Evolutionary conservation across 2,888 invertebrate species (phyloP), one percentile per base, ranked within the genome.

Genomic region (Ormyrus labotus): DNA sequence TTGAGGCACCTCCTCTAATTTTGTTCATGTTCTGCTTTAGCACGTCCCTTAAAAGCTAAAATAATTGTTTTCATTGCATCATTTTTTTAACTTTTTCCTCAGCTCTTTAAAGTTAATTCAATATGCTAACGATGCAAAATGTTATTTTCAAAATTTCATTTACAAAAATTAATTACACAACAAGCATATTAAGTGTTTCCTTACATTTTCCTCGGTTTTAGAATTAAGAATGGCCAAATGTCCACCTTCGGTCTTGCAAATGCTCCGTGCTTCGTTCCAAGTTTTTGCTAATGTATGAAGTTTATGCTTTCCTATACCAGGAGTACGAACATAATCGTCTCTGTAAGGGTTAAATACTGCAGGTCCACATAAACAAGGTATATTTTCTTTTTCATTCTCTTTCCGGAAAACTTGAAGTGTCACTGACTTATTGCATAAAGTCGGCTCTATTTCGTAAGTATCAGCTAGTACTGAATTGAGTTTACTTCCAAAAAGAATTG

Each of bases 281-380:
- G 11, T 19, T 10, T 55, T 51, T 0, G 78, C 71, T 11, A 81
- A 78, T 19, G 83, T 85, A 68, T 86, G 87, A 7, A 87, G 65
- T 80, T 87, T 87, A 81, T 87, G 84, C 6, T 80, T 82, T 0
- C 88, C 87, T 19, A 87, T 83, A 19, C 86, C 86, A 0, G 82
- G 80, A 8, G 84, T 82, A 75, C 84, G 83, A 50, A 13, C 77
- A 83, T 88, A 88, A 81, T 87, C 87, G 19, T 85, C 85, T 50
- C 58, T 73, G 34, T 1, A 4, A 50, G 5, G 34, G 34, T 34
- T 34, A 2, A 34, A 2, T 3, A 34, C 34, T 34, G 34, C 34
- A 34, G 34, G 34, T 34, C 34, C 34, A 34, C 34, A 34, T 34
- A 34, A 34, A 34, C 34, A 34, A 34, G 34, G 34, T 34, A 34